Percentiles rank a stretch among this genome's conserved stretches.
These are phyloP conservation scores for Progne subis DNA, from an alignment of 2,113 vertebrate genomes.

Conservation along the genomic window DNA sequence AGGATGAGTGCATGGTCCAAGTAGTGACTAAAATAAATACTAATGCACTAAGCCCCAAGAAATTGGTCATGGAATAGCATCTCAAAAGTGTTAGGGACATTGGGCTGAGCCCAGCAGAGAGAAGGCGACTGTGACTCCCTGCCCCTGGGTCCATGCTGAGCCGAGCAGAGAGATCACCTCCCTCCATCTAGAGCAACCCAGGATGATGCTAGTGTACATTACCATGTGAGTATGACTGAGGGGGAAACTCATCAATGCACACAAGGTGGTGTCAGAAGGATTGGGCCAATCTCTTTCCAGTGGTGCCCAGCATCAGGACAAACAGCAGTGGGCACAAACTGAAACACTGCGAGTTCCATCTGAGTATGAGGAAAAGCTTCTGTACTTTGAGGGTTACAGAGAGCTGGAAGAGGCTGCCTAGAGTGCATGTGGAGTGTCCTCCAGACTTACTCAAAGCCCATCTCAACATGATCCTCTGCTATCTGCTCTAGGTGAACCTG, in stretches of 20 bases:
- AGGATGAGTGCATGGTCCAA: background rate
- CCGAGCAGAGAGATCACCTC: background rate
- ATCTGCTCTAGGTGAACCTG: background rate
- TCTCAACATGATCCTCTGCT: background rate
- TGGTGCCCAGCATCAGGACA: background rate
- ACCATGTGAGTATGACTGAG: background rate
- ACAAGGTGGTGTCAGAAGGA: too few relatives aligned
- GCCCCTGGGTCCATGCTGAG: background rate
- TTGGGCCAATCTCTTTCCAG: background rate
- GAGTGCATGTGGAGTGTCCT: background rate
- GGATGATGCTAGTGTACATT: background rate
- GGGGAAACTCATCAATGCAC: too few relatives aligned
- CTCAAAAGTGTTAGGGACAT: background rate
- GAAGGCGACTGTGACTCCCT: background rate
- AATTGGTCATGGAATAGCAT: background rate
- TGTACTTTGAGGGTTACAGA: background rate
- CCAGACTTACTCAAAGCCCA: background rate
- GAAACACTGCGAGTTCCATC: background rate
- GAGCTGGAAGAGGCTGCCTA: background rate
- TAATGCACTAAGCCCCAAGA: background rate
- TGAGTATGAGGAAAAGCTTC: background rate
- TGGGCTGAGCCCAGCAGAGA: rapidly evolving
- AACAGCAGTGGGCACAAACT: background rate
- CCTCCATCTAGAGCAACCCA: background rate
- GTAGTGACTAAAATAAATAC: background rate